Base-by-base conservation (phyloP, 2,888 invertebrate genomes). In the Drosophila niveifrons region DNA sequence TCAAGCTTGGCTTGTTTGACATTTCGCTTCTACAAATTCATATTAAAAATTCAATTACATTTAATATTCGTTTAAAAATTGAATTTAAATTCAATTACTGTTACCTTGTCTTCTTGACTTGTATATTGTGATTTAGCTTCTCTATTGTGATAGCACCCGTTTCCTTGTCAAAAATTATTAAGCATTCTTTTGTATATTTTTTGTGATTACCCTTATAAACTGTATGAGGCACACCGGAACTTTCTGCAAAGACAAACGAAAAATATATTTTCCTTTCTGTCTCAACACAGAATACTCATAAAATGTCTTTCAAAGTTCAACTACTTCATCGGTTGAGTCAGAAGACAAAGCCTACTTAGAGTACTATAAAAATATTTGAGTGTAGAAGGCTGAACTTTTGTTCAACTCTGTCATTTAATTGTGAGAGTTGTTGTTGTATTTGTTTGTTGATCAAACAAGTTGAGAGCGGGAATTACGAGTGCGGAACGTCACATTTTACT, bases 141-240 rank as follows among this genome's bases (percentile, higher is more conserved):
- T 99, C 99, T 87, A 99, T 93, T 50, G 97, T 98, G 88, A 98
- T 96, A 93, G 98, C 97, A 66, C 98, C 98, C 10, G 98, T 99
- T 80, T 95, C 94, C 91, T 96, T 95, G 93, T 99, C 98, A 85
- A 98, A 97, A 78, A 99, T 97, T 58, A 99, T 94, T 73, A 99
- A 97, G 93, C 98, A 99, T 94, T 99, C 99, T 73, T 96, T 95
- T 84, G 92, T 91, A 92, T 97, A 97, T 58, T 97, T 97, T 91
- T 96, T 95, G 92, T 98, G 97, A 90, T 97, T 97, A 72, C 99
- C 99, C 93, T 97, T 98, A 93, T 98, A 99, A 83, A 98, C 96
- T 64, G 98, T 98, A 91, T 97, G 96, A 66, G 96, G 96, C 72
- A 96, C 96, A 53, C 97, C 98, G 77, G 97, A 96, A 77, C 97